phyloP scores from a whole-genome alignment of 2,797 vertebrate genomes.

The Acropternis orthonyx region DNA sequence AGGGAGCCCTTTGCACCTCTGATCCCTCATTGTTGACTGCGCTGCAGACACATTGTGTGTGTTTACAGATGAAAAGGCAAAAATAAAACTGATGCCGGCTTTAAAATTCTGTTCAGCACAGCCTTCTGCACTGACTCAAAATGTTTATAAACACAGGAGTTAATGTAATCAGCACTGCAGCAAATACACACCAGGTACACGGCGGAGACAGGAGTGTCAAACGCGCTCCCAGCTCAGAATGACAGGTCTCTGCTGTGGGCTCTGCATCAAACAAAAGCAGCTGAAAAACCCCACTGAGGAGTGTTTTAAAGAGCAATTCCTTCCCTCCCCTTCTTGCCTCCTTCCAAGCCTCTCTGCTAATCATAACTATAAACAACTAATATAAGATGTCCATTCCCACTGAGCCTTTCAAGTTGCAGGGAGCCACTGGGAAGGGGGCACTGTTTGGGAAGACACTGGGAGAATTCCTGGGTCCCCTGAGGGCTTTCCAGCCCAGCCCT shows the following conservation, averaged over 20 bases:
- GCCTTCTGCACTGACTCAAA: conserved; percentile 54
- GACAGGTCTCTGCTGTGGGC: conserved; percentile 55
- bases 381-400: not conserved
- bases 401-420: not conserved
- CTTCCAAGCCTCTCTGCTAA: not conserved
- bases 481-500: not conserved
- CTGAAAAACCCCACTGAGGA: conserved; percentile 24
- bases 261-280: conserved; percentile 37
- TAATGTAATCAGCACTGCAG: conserved; percentile 76
- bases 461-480: not conserved
- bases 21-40: not conserved
- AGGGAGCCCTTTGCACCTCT: conserved; percentile 32
- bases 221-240: not conserved
- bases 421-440: not conserved
- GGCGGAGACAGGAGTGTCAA: conserved; percentile 61
- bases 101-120: conserved; percentile 56
- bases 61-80: conserved; percentile 53
- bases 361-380: not conserved
- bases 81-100: conserved; percentile 20
- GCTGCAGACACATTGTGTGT: not conserved
- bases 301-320: not conserved
- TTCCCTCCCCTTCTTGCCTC: not conserved
- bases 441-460: not conserved
- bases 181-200: conserved; percentile 75
- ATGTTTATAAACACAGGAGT: conserved; percentile 78